Base-by-base conservation (phyloP, 2,797 vertebrate species). In the Chromobotia macracanthus region DNA sequence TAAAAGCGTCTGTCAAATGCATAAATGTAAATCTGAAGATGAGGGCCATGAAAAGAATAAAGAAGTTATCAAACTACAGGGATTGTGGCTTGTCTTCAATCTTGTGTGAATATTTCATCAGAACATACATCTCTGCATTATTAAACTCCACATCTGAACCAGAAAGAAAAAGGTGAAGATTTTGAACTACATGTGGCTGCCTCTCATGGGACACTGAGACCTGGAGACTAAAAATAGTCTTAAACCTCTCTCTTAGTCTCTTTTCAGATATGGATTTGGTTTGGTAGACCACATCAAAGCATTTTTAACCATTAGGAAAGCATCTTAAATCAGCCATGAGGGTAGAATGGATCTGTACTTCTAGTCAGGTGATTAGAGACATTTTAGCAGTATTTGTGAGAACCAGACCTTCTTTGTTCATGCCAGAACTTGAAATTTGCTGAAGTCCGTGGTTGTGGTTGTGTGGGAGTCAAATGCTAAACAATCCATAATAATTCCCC, bases 71-170 rank as follows among this genome's bases (percentile, higher is more conserved):
- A 12, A 5, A 46, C 44, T 16, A 41, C 46, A 18, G 53, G 41
- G 25, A 19, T 38, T 61, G 58, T 68, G 64, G 23, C 51, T 41
- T 46, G 53, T 44, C 67, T 68, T 77, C n/a, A 61, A 41, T 67
- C 41, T 23, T 79, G 44, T 70, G 72, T 80, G 21, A 84, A 81
- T 83, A 79, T 75, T 82, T 76, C 18, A 82, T 86, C 67, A n/a
- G 51, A 53, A 58, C 55, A 44, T 64, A 70, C 23, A 25, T 64
- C 28, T 61, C 19, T 84, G 77, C 77, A 65, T 81, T 77, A 83
- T 80, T 70, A 68, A 77, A 50, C 13, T 53, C 56, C 35, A 50
- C 70, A 23, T 74, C 51, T 31, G 25, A 77, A 70, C 50, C 41
- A 44, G 51, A 68, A 13, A 15, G n/a, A 69, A 72, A 69, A 51